These are phyloP conservation scores for Rhinoderma darwinii DNA, from an alignment of 2,113 vertebrate species.

Conservation along the genomic window DNA sequence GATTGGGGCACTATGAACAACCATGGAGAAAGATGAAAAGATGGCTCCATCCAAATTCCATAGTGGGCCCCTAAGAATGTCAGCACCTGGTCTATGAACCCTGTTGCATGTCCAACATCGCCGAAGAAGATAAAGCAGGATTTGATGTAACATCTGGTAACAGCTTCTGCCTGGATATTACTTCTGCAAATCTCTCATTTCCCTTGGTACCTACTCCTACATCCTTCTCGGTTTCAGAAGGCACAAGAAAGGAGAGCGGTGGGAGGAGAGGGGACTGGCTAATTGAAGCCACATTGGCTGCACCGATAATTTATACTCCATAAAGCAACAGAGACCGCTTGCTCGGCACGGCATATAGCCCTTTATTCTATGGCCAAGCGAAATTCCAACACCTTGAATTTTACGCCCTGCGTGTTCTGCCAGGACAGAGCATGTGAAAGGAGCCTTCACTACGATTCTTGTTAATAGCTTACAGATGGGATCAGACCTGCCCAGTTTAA, in stretches of 20 bases:
- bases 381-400: constrained; percentile 73
- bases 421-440: constrained; percentile 63
- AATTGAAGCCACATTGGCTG: constrained; percentile 70
- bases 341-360: constrained; percentile 59
- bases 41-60: neutral
- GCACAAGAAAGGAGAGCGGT: neutral
- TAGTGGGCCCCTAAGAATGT: neutral
- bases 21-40: neutral
- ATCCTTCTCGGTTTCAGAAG: neutral
- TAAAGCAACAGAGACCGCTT: constrained; percentile 52
- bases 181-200: constrained; percentile 53
- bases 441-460: neutral
- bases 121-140: constrained; percentile 34
- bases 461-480: constrained; percentile 66
- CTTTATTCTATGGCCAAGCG: constrained; percentile 72
- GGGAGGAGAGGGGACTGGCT: neutral
- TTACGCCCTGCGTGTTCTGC: constrained; percentile 63
- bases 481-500: constrained; percentile 39
- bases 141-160: constrained; percentile 38
- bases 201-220: neutral
- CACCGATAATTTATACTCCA: constrained; percentile 64
- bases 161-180: constrained; percentile 44
- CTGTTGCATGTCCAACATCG: neutral
- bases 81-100: constrained; percentile 15
- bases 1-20: neutral